Evolutionary conservation across 2,113 vertebrate genomes (phyloP), one percentile per base, ranked within the genome.

Genomic region (Ovis canadensis): DNA sequence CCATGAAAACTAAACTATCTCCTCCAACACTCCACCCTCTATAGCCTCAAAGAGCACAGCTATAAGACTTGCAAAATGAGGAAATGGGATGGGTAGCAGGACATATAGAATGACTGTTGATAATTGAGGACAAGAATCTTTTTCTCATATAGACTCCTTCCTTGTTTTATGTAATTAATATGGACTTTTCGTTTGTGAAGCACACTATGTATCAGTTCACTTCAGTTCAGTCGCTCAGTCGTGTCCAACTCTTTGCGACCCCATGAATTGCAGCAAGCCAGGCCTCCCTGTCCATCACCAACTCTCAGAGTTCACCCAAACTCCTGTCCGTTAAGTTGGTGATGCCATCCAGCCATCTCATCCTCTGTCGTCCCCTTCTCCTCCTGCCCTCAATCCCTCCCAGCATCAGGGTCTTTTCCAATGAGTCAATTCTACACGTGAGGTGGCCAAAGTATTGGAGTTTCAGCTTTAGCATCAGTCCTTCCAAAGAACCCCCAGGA

Each of bases 81-180:
- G 57, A 57, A 14, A 10, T 7, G 50, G 62, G 57, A 27, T 78
- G 74, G 40, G 43, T 1, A 55, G 15, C 9, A 52, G 43, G 33
- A 81, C 4, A 5, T 15, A 27, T 3, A 87, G 25, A 81, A 88
- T n/a, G 40, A 27, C 14, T 83, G 31, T 60, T 82, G 19, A 62
- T 92, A 62, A 59, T 0, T 50, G 11, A 45, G n/a, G n/a, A 31
- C 7, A 90, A 45, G 36, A 62, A 40, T 62, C 45, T 81, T 83
- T 27, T 27, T 45, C 54, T 64, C 23, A 84, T 15, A 60, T 7
- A 64, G 48, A 31, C 80, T n/a, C 36, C 6, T 74, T n/a, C n/a
- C 23, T 7, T 92, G 6, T 36, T 94, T 92, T 74, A 96, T 52
- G 1, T 40, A 92, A 88, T 62, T 48, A 92, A 91, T 74, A 55